A percentile compares a stretch with the other conserved stretches of the same genome.
These are phyloP conservation scores for Notothenia coriiceps DNA, from an alignment of 2,113 vertebrate genomes.

Conservation along the genomic window DNA sequence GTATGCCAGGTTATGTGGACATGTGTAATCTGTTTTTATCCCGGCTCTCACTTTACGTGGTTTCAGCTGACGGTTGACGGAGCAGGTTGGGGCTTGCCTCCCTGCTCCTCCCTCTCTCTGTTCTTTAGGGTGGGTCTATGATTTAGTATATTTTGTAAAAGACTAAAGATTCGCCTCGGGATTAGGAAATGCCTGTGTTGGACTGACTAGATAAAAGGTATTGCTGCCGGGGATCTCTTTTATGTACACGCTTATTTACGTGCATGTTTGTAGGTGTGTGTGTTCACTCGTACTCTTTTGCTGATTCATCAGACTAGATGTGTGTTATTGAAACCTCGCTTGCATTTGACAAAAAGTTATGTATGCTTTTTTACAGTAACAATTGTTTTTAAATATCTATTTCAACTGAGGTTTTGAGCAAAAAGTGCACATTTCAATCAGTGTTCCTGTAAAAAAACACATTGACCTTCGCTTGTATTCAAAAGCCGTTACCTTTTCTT, in stretches of 20 bases:
- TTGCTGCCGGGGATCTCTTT: neutral
- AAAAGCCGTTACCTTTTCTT: neutral
- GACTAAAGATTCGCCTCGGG: neutral
- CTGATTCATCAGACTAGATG: neutral
- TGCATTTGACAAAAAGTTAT: neutral
- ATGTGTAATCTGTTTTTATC: constrained; percentile 55
- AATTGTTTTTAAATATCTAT: neutral
- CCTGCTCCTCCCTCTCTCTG: constrained; percentile 50
- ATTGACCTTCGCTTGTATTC: neutral
- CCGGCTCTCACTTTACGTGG: constrained; percentile 38
- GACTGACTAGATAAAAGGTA: constrained; percentile 40
- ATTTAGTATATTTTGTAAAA: constrained; percentile 28
- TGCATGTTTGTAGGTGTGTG: neutral
- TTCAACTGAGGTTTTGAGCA: neutral
- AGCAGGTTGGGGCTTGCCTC: constrained; percentile 73
- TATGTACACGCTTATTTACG: neutral
- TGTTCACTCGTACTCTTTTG: neutral
- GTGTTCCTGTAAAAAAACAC: neutral
- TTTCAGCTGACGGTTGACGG: constrained; percentile 37
- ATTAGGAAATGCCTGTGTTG: neutral
- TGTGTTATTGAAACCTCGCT: neutral
- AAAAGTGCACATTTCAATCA: neutral
- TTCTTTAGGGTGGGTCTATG: constrained; percentile 9
- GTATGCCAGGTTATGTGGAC: constrained; percentile 27
- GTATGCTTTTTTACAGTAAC: neutral